Base-by-base conservation (phyloP, 2,797 vertebrate species). In the Chloroceryle inda region DNA sequence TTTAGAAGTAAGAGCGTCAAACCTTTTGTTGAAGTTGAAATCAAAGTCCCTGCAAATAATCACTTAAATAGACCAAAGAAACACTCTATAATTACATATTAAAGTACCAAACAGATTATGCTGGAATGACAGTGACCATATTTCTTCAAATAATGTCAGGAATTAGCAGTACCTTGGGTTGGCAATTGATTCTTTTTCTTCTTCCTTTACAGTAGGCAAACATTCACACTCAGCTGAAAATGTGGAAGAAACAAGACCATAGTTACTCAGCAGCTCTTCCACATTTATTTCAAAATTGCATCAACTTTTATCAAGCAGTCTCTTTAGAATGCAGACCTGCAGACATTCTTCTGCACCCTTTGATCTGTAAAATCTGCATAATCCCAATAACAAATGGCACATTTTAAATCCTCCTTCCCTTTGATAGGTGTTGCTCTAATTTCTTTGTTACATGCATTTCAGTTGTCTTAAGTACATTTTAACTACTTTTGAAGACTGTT, bases 131-230 rank as follows among this genome's bases (percentile, higher is more conserved):
- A 23, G 20, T 67, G 31, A 61, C 29, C 4, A 1, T 45, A 29
- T 71, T 85, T 90, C 12, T 84, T 95, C 56, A 86, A 85, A 63
- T 74, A 91, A 63, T 73, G 18, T 4, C 75, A 75, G 7, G 24
- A 92, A 85, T 79, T 49, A 4, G 59, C 88, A 88, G 24, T 98
- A 98, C 98, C 98, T 98, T 64, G 96, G 97, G 80, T 83, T 98
- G 74, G 96, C 97, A 9, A 94, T 96, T 62, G 97, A 94, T 63
- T 98, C 98, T 91, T 98, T 98, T 96, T 98, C 98, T 97, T 98
- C 98, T 97, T 98, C 98, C 96, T 97, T 98, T 90, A 98, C 85
- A 62, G 98, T 97, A 83, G 98, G 98, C 88, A 98, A 96, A 87
- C 97, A 98, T 75, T 98, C 98, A 94, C 63, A 95, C 75, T 98